phyloP scores from a whole-genome alignment of 2,113 vertebrate species.

The Halcyon senegalensis region DNA sequence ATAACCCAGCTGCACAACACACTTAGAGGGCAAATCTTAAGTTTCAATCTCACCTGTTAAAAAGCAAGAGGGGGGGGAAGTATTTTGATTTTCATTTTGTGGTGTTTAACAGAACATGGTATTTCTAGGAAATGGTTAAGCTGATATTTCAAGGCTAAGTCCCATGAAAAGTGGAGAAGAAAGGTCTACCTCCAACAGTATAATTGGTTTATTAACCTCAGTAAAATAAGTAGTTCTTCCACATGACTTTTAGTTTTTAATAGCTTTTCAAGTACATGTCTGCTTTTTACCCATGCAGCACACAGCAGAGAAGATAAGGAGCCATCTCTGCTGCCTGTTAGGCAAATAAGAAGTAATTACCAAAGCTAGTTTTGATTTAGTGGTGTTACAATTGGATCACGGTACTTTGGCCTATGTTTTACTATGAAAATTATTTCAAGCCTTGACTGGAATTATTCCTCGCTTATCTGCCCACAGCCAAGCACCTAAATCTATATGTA shows the following conservation, averaged over 20 bases:
- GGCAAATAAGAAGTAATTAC: conserved; percentile 22
- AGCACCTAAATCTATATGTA: conserved; percentile 25
- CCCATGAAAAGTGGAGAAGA: background rate
- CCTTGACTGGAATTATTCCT: background rate
- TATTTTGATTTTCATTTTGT: background rate
- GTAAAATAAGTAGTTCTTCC: background rate
- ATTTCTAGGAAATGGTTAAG: conserved; percentile 32
- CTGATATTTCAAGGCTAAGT: background rate
- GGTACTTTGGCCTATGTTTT: background rate
- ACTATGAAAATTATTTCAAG: background rate
- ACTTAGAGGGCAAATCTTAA: background rate
- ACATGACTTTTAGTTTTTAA: conserved; percentile 20
- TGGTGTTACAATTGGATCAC: background rate
- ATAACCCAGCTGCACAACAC: background rate
- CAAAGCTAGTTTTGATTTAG: conserved; percentile 22
- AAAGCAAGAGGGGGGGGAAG: background rate
- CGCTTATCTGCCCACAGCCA: background rate
- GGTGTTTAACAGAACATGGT: background rate
- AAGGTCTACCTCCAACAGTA: background rate
- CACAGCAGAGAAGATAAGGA: background rate
- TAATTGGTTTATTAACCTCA: background rate
- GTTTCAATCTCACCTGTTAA: background rate
- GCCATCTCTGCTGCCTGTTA: background rate
- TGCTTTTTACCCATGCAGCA: background rate
- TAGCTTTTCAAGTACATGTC: conserved; percentile 2